Evolutionary conservation across 2,888 invertebrate species (phyloP).

Genomic region (Chrysolina oricalcia): DNA sequence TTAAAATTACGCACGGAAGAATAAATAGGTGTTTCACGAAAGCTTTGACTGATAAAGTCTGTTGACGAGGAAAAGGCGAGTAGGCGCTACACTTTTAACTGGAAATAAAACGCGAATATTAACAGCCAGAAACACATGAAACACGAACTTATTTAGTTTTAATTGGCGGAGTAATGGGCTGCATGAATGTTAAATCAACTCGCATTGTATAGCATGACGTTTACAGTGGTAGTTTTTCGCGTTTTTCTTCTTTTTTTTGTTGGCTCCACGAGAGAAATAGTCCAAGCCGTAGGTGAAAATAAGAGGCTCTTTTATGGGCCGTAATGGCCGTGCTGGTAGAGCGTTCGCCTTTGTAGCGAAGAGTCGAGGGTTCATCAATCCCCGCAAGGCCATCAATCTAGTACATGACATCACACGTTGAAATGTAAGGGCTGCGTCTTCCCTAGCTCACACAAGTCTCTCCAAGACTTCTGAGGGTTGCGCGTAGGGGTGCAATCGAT

Average conservation of each 20-base stretch:
- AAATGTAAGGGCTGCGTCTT: too few relatives aligned
- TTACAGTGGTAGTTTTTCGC: neutral
- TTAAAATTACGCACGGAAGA: neutral
- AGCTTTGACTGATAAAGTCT: neutral
- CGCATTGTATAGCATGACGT: neutral
- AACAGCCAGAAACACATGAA: neutral
- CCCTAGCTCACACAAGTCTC: too few relatives aligned
- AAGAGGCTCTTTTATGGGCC: too few relatives aligned
- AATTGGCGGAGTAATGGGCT: neutral
- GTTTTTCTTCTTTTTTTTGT: neutral
- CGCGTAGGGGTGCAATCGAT: too few relatives aligned
- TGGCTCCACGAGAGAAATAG: neutral
- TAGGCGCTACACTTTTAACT: too few relatives aligned
- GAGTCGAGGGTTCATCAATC: too few relatives aligned
- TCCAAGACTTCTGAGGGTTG: too few relatives aligned
- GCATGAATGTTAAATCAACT: neutral
- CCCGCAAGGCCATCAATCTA: too few relatives aligned
- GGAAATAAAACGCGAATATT: neutral
- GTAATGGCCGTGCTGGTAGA: too few relatives aligned
- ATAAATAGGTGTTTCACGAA: neutral
- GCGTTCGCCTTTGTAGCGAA: too few relatives aligned
- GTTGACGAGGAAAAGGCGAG: neutral
- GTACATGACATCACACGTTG: too few relatives aligned
- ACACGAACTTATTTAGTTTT: neutral
- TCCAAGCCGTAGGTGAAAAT: too few relatives aligned